phyloP scores from a whole-genome alignment of 2,888 invertebrate species.

The Lysandra bellargus region DNA sequence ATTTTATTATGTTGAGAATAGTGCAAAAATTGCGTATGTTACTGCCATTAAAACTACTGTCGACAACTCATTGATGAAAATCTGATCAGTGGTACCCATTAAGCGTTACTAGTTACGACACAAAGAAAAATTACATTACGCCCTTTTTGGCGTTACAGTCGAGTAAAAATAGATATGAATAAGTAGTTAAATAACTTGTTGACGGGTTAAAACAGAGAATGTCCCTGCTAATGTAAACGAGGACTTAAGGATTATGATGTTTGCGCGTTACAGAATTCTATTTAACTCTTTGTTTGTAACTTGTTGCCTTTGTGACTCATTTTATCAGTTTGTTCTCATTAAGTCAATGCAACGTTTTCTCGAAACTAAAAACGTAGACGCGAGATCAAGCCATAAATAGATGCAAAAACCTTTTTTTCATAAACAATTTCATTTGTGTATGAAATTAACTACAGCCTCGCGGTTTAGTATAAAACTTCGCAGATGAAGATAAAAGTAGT shows the following conservation, averaged over 20 bases:
- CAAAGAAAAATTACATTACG: background rate
- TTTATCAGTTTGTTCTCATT: conserved; percentile 32
- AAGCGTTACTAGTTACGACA: no score
- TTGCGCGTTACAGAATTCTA: conserved; percentile 46
- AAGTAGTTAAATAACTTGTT: conserved; percentile 13
- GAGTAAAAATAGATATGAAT: background rate
- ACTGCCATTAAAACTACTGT: no score
- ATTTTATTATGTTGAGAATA: no score
- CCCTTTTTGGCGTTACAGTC: background rate
- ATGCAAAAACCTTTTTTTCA: background rate
- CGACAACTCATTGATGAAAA: no score
- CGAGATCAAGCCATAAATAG: background rate
- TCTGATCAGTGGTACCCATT: no score
- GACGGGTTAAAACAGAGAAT: conserved; percentile 41
- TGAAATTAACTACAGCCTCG: background rate
- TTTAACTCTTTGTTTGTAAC: conserved; percentile 45
- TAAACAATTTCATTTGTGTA: background rate
- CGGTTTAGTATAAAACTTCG: background rate
- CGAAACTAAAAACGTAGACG: background rate
- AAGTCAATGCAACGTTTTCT: conserved; percentile 3
- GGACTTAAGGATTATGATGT: conserved; percentile 55
- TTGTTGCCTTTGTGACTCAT: conserved; percentile 41
- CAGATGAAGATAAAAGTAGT: background rate
- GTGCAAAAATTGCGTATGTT: no score
- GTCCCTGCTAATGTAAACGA: conserved; percentile 63